These are phyloP conservation scores for Ammodytes dubius DNA, from an alignment of 2,113 vertebrate genomes.

Conservation along the genomic window DNA sequence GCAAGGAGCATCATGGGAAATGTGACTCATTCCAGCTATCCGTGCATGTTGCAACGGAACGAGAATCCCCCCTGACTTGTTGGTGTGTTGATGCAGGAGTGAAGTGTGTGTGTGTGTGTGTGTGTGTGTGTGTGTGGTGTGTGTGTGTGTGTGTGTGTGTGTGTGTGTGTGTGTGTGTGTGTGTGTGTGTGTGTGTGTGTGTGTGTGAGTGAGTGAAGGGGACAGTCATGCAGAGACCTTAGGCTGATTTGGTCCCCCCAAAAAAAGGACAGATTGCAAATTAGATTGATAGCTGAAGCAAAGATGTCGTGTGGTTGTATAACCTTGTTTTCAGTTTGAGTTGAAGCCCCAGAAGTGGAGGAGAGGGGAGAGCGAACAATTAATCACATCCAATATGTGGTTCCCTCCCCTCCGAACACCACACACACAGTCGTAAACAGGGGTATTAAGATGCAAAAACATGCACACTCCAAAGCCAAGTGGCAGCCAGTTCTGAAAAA, in stretches of 20 bases:
- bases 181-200: too few species aligned
- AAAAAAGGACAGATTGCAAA: conserved; percentile 4
- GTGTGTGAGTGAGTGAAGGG: too few species aligned
- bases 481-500: conserved; percentile 11
- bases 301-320: conserved; percentile 8
- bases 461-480: conserved; percentile 38
- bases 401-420: conserved; percentile 1
- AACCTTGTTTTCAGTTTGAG: conserved; percentile 38
- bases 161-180: too few species aligned
- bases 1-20: conserved; percentile 68
- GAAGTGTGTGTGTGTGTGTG: neutral
- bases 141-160: too few species aligned
- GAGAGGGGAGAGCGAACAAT: conserved; percentile 30
- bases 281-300: conserved; percentile 17
- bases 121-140: too few species aligned
- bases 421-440: conserved; percentile 22
- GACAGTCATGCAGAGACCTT: neutral
- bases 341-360: conserved; percentile 23
- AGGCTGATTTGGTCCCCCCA: neutral
- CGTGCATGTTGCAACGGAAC: neutral
- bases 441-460: conserved; percentile 57
- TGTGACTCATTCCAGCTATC: conserved; percentile 53
- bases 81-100: neutral
- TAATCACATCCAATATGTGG: conserved; percentile 15
- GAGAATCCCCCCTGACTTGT: conserved; percentile 2